phyloP scores from a whole-genome alignment of 2,888 invertebrate species.

The Caprella mutica region DNA sequence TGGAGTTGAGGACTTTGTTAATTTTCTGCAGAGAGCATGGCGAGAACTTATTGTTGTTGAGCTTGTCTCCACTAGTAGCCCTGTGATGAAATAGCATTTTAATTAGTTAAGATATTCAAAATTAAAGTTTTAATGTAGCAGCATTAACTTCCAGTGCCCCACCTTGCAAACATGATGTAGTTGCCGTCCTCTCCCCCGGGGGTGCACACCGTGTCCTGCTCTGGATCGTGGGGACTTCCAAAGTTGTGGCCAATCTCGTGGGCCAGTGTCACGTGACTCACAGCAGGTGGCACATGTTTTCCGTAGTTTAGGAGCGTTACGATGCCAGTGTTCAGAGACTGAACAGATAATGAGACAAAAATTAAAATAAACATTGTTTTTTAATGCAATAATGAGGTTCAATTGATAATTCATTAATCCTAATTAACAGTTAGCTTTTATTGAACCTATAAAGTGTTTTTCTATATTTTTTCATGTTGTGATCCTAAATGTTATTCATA shows the following conservation, averaged over 20 bases:
- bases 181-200: slow-evolving; percentile 95
- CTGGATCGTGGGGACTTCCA: slow-evolving; percentile 89
- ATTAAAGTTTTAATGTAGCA: too few species aligned
- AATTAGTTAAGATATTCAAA: too few species aligned
- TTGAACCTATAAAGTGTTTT: neutral
- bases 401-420: too few species aligned
- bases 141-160: too few species aligned
- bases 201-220: slow-evolving; percentile 59
- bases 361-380: neutral
- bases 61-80: slow-evolving; percentile 94
- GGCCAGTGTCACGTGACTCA: slow-evolving; percentile 93
- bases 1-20: slow-evolving; percentile 80
- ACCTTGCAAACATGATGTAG: slow-evolving; percentile 96
- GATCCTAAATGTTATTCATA: neutral
- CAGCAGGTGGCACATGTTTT: slow-evolving; percentile 94
- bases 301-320: slow-evolving; percentile 96
- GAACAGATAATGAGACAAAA: slow-evolving; percentile 39
- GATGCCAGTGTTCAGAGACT: slow-evolving; percentile 94
- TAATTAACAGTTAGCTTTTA: neutral
- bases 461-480: neutral
- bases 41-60: slow-evolving; percentile 95
- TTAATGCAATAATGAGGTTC: neutral
- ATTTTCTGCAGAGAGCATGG: slow-evolving; percentile 86
- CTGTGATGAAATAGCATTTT: slow-evolving; percentile 15
- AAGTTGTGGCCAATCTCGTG: slow-evolving; percentile 99